Conservation (phyloP, 2,113 vertebrate species). For the Cyanocitta stelleri region DNA sequence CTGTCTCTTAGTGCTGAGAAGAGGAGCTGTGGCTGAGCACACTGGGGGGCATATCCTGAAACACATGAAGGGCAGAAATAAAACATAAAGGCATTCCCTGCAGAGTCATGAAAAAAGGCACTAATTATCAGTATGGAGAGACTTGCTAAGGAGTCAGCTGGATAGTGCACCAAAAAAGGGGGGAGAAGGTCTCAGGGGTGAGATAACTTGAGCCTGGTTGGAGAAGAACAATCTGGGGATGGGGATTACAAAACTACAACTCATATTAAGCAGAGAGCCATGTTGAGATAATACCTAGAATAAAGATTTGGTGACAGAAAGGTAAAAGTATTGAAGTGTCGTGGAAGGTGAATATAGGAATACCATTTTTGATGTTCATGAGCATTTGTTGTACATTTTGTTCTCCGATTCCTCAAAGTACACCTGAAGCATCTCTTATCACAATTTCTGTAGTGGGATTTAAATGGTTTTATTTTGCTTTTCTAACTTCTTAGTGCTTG, state of each 20-base stretch:
- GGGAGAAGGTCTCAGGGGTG: not conserved
- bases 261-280: not conserved
- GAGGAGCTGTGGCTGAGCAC: not conserved
- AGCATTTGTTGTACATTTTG: not conserved
- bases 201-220: not conserved
- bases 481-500: not conserved
- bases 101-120: not conserved
- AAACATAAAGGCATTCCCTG: not conserved
- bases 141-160: not conserved
- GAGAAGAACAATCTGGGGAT: not conserved
- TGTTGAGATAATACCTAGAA: not conserved
- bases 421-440: not conserved
- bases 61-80: not conserved
- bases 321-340: not conserved
- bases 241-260: not conserved
- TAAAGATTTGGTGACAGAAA: not conserved
- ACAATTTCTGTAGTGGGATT: not conserved
- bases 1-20: not conserved
- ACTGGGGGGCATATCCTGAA: not conserved
- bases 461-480: not conserved
- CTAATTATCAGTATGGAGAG: not conserved
- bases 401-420: not conserved
- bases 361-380: fast-evolving
- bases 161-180: not conserved
- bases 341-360: not conserved